phyloP scores from a whole-genome alignment of 1,140 invertebrate species.

The Drosophila insularis region DNA sequence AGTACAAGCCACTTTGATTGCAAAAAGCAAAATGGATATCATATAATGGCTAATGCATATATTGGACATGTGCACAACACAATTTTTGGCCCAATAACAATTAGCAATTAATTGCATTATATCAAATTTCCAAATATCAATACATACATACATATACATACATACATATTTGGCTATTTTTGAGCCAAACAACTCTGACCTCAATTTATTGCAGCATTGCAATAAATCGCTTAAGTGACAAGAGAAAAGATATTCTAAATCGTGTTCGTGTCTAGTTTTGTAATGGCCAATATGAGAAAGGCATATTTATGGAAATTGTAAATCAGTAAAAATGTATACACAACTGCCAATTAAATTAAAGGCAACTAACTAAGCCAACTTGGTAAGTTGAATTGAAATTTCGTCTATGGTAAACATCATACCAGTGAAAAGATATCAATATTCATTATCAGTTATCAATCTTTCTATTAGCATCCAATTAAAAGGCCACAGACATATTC shows the following conservation, averaged over 20 bases:
- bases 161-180: too few species aligned
- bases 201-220: neutral
- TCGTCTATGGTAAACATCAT: too few species aligned
- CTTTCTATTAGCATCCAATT: too few species aligned
- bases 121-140: constrained; percentile 1
- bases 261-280: neutral
- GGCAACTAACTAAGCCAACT: too few species aligned
- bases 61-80: neutral
- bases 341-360: too few species aligned
- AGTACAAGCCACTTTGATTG: constrained; percentile 14
- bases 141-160: neutral
- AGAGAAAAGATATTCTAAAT: neutral
- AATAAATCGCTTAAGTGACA: constrained; percentile 6
- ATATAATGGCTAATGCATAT: neutral
- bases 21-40: neutral
- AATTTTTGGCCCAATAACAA: neutral
- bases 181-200: too few species aligned
- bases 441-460: too few species aligned
- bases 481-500: neutral
- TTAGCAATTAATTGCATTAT: constrained; percentile 4
- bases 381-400: too few species aligned
- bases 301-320: neutral
- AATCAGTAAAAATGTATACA: too few species aligned
- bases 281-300: neutral
- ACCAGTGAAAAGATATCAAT: too few species aligned